Percentiles rank a stretch among this genome's conserved stretches.
Evolutionary conservation across 2,113 vertebrate genomes (phyloP).

Genomic region (Nycticorax nycticorax): DNA sequence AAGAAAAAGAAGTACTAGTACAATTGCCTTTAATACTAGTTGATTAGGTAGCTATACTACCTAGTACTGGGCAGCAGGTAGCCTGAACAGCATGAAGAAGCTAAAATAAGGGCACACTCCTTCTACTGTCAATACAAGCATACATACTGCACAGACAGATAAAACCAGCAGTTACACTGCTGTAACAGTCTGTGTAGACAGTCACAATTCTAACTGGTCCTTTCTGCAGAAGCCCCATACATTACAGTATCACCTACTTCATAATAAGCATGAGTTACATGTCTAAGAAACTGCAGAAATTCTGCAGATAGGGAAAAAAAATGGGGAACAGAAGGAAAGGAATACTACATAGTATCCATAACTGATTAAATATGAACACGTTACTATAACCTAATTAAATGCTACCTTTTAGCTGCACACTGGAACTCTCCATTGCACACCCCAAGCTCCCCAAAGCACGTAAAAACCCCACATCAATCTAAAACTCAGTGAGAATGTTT

Average conservation of each 20-base stretch:
- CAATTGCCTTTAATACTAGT: background rate
- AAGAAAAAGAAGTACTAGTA: background rate
- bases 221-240: background rate
- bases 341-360: background rate
- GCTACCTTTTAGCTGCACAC: rapidly evolving
- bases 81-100: background rate
- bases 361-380: background rate
- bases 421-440: background rate
- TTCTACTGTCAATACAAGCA: background rate
- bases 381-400: background rate
- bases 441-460: background rate
- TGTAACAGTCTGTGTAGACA: too few species aligned
- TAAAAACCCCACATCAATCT: background rate
- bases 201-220: background rate
- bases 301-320: background rate
- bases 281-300: background rate
- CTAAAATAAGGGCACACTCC: background rate
- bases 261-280: background rate
- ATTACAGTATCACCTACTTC: background rate
- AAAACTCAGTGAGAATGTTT: background rate
- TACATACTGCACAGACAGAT: background rate
- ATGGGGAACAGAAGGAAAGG: background rate
- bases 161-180: too few species aligned
- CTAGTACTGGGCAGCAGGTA: background rate
- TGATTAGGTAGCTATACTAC: background rate